Percentiles rank a stretch among this genome's conserved stretches.
Conservation (phyloP, 2,113 vertebrate species). For the Candoia aspera region DNA sequence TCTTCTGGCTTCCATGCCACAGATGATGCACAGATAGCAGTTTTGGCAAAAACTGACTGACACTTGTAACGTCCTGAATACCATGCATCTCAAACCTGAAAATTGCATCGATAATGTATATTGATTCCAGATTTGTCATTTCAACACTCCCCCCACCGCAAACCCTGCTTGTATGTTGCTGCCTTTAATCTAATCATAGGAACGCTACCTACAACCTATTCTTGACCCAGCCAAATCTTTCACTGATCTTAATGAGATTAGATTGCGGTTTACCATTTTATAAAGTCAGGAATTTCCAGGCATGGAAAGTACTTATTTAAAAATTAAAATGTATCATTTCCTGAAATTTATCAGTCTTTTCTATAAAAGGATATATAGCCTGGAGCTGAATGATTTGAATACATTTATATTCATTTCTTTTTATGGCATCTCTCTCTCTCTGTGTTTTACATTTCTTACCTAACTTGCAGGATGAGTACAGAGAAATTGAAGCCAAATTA, state of each 20-base stretch:
- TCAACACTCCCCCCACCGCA: rapidly evolving
- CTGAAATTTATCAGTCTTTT: constrained; percentile 1
- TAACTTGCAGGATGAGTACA: neutral
- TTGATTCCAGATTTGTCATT: neutral
- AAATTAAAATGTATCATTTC: neutral
- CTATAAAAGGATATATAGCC: neutral
- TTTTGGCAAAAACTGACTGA: constrained; percentile 34
- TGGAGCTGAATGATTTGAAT: neutral
- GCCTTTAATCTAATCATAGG: neutral
- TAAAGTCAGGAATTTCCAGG: neutral
- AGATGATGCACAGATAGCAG: constrained; percentile 57
- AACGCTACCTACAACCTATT: neutral
- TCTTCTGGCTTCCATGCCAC: constrained; percentile 49
- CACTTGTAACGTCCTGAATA: constrained; percentile 69
- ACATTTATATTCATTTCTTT: neutral
- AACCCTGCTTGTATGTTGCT: rapidly evolving
- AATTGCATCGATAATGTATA: rapidly evolving
- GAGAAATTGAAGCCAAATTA: neutral
- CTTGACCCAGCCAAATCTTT: neutral
- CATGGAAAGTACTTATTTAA: neutral
- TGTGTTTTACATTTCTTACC: neutral
- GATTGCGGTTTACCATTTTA: neutral
- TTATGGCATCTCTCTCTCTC: neutral
- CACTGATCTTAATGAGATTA: neutral
- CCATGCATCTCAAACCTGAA: neutral